Conservation (phyloP, 2,113 vertebrate species). For the Thamnaconus septentrionalis region DNA sequence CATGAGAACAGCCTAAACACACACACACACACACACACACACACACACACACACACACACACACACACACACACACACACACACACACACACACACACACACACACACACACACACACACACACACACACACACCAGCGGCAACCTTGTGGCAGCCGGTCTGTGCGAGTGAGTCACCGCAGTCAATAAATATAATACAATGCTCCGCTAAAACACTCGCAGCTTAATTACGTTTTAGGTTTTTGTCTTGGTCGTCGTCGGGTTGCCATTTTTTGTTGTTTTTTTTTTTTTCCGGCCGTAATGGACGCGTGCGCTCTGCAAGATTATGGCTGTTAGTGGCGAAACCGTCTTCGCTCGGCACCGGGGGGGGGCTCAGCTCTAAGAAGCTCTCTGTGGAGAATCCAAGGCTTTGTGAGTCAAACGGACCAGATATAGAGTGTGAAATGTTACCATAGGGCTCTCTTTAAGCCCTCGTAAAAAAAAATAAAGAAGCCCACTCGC, state of each 20-base stretch:
- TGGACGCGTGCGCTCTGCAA: slow-evolving; percentile 19
- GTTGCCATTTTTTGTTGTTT: background rate
- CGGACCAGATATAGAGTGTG: slow-evolving; percentile 46
- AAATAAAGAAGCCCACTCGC: slow-evolving; percentile 24
- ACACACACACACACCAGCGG: background rate
- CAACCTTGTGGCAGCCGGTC: slow-evolving; percentile 33
- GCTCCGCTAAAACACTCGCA: slow-evolving; percentile 40
- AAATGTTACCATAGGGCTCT: slow-evolving; percentile 44
- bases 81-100: background rate
- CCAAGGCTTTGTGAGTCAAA: slow-evolving; percentile 38
- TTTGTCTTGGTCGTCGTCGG: too few species aligned
- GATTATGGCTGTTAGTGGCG: slow-evolving; percentile 29
- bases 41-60: too few species aligned
- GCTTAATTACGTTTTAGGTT: slow-evolving; percentile 32
- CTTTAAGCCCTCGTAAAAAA: slow-evolving; percentile 27
- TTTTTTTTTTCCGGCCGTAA: slow-evolving; percentile 8
- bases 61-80: too few species aligned
- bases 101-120: too few species aligned
- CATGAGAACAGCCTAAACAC: slow-evolving; percentile 7
- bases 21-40: too few species aligned
- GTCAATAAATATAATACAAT: slow-evolving; percentile 46
- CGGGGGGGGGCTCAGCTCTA: slow-evolving; percentile 23
- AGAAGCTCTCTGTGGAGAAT: slow-evolving; percentile 44
- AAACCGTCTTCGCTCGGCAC: slow-evolving; percentile 26
- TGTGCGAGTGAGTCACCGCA: slow-evolving; percentile 37